Base-by-base conservation (phyloP, 2,888 invertebrate genomes). In the Syritta pipiens region DNA sequence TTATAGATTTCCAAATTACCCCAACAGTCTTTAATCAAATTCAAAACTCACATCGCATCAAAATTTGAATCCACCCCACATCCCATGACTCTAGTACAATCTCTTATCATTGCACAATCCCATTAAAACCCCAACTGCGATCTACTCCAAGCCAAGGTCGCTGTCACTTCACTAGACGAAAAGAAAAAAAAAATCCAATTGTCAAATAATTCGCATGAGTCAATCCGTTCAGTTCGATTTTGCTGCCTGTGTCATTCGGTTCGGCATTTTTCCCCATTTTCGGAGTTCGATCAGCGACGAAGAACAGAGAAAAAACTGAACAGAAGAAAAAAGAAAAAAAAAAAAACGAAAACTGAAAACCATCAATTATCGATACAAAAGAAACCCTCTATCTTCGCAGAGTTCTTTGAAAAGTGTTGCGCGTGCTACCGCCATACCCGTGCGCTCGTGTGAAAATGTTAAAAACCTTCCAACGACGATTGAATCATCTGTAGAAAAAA, bases 161-260 rank as follows among this genome's bases (percentile, higher is more conserved):
- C 3, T 28, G 22, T 53, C 63, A 42, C 65, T 35, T 59, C 46
- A 10, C 59, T 55, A 60, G 32, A n/a, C n/a, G n/a, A n/a, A n/a
- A n/a, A n/a, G n/a, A 17, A 17, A 6, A 6, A 28, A 48, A 14
- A 55, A 57, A 24, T 37, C 5, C 28, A 24, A 30, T 51, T 44
- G 79, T 68, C 79, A 79, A 79, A 72, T 37, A 67, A 57, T 51
- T 74, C 77, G 71, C 77, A 40, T 35, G 20, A 65, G 65, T 65
- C 62, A 67, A 35, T 74, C 71, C 55, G 49, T 62, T 72, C 79
- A 79, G 79, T 79, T 74, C 62, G 68, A 79, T 79, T 79, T 79
- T 42, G 74, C 68, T 68, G 32, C 44, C 57, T 62, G 46, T 59
- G 67, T 67, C 26, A 74, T 57, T 55, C 55, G 67, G 74, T 74